Percentiles rank a stretch among this genome's conserved stretches.
phyloP scores from a whole-genome alignment of 2,113 vertebrate species.

The Platanista minor region DNA sequence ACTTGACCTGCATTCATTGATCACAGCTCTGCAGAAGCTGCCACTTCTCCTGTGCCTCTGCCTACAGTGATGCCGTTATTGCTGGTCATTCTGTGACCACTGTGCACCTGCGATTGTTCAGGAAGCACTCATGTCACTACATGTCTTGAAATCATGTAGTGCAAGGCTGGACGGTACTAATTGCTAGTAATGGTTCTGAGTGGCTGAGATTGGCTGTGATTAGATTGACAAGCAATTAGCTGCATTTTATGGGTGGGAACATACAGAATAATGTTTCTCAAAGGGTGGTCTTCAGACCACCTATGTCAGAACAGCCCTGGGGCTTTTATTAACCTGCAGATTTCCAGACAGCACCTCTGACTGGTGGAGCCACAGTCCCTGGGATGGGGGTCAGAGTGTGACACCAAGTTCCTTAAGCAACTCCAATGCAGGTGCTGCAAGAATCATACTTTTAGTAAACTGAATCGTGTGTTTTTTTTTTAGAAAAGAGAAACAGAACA shows the following conservation, averaged over 20 bases:
- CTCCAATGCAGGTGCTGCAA: background rate
- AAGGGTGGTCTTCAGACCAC: background rate
- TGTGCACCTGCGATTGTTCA: slow-evolving; percentile 71
- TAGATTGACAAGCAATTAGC: slow-evolving; percentile 78
- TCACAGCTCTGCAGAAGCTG: slow-evolving; percentile 37
- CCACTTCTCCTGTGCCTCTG: background rate
- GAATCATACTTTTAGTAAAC: background rate
- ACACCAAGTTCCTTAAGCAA: background rate
- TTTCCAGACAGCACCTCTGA: background rate
- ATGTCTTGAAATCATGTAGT: slow-evolving; percentile 69
- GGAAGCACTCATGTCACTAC: slow-evolving; percentile 68
- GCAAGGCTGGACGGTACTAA: slow-evolving; percentile 66
- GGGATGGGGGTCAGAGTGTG: background rate
- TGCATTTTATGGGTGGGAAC: slow-evolving; percentile 69
- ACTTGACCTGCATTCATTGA: slow-evolving; percentile 46
- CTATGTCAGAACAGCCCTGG: background rate
- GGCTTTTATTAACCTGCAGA: background rate
- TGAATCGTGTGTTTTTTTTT: background rate
- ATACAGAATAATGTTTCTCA: slow-evolving; percentile 40
- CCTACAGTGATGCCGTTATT: slow-evolving; percentile 47
- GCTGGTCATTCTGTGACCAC: slow-evolving; percentile 56
- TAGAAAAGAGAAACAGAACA: slow-evolving; percentile 62
- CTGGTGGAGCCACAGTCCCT: background rate
- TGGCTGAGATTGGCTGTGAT: slow-evolving; percentile 76
- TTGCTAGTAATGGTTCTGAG: slow-evolving; percentile 76